Base-by-base conservation (phyloP, 2,113 vertebrate species). In the Cisticola juncidis region DNA sequence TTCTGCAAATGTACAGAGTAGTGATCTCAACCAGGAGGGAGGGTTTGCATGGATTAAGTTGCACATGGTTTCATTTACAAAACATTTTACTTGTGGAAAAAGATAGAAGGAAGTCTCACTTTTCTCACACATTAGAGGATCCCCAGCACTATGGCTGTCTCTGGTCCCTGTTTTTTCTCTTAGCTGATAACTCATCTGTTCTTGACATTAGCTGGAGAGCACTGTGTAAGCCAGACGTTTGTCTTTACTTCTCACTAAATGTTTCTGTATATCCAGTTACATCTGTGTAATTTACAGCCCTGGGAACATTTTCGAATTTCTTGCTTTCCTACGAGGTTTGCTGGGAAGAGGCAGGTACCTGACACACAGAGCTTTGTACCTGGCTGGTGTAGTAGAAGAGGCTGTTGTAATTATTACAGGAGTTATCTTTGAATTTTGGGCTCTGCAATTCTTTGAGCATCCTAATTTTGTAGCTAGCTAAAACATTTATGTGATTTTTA, bases 231-330 rank as follows among this genome's bases (percentile, higher is more conserved):
- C 47, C 66, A 80, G 54, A 57, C 50, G 3, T 81, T 81, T 64
- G 48, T 89, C 78, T 96, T 70, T 92, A 85, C 38, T 61, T 83
- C 33, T 71, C 45, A 17, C 18, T 93, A 54, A 84, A 79, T 96
- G 50, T 93, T 95, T 90, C 60, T 85, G 54, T 53, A 57, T 91
- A 85, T 82, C 24, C 66, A 91, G 44, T 73, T 94, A 58, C 28
- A 42, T 86, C 93, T 93, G 38, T 45, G 54, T 91, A 94, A 96
- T 69, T 76, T 79, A 73, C 86, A 92, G 89, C 60, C 71, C 54
- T 64, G 77, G 74, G 70, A 95, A 81, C 54, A 44, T 84, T 90
- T 90, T 80, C 85, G 86, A 85, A 95, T 95, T 86, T 45, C 50
- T 86, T 96, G 40, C 14, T 84, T 95, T 90, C 71, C 56, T 94